These are phyloP conservation scores for Phymorhynchus buccinoides DNA, from an alignment of 1,140 invertebrate genomes.

Conservation along the genomic window DNA sequence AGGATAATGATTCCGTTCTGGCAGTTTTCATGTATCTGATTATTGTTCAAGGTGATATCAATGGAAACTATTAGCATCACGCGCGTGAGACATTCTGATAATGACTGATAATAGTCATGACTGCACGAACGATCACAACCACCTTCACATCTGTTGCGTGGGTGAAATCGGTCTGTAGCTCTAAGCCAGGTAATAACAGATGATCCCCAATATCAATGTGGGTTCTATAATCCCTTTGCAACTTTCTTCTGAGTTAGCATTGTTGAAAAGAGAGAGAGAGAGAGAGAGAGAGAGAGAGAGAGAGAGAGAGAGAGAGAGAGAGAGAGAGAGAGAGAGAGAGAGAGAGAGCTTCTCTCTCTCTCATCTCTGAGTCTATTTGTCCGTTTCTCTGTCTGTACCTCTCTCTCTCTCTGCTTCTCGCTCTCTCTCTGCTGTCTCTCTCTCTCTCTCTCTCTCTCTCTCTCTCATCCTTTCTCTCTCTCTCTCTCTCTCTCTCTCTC, in stretches of 20 bases:
- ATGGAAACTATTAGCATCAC: not conserved
- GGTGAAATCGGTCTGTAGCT: no score
- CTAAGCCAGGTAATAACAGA: no score
- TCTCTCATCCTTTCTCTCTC: no score
- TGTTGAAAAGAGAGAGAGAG: not conserved
- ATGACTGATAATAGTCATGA: not conserved
- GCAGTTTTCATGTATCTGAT: not conserved
- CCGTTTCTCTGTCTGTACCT: not conserved
- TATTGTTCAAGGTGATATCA: not conserved
- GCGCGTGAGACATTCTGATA: not conserved
- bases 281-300: not conserved
- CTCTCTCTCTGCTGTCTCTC: not conserved
- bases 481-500: not conserved
- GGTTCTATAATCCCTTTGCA: no score
- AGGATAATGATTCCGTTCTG: not conserved
- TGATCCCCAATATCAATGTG: no score
- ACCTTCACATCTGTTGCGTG: no score
- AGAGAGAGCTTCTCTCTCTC: no score
- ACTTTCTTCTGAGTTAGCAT: no score
- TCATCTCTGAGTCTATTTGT: not conserved
- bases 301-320: not conserved
- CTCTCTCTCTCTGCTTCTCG: not conserved
- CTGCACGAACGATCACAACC: no score
- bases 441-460: no score
- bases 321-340: not conserved